A percentile compares a stretch with the other conserved stretches of the same genome.
Evolutionary conservation across 2,888 invertebrate species (phyloP).

Genomic region (Panopea generosa): DNA sequence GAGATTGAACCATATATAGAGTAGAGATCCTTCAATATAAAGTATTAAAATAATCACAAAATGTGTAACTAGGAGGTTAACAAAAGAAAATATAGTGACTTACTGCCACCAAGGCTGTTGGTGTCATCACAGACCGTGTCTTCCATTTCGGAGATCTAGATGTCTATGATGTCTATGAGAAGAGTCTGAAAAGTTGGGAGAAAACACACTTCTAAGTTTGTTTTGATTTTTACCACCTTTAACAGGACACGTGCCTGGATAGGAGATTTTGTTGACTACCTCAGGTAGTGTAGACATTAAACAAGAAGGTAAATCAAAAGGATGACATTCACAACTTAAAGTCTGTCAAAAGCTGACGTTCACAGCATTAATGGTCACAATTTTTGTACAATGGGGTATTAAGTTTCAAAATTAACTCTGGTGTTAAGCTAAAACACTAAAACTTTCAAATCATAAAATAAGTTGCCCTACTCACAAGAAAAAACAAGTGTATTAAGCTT

Average conservation of each 20-base stretch:
- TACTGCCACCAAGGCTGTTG: constrained; percentile 10
- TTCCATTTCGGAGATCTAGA: constrained; percentile 9
- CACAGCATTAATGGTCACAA: constrained; percentile 13
- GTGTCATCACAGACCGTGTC: constrained; percentile 9
- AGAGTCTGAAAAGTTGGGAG: constrained; percentile 7
- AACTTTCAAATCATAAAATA: constrained; percentile 21
- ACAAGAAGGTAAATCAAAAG: not conserved
- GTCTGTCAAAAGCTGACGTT: constrained; percentile 25
- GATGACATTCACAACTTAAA: constrained; percentile 17
- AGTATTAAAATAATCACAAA: too few species aligned
- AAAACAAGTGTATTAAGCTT: constrained; percentile 17
- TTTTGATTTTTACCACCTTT: not conserved
- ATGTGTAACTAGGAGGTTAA: too few species aligned
- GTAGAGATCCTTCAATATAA: too few species aligned
- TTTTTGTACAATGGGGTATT: constrained; percentile 9
- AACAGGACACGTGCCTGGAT: not conserved
- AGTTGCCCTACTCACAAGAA: constrained; percentile 20
- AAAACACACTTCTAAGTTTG: constrained; percentile 7
- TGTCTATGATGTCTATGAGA: constrained; percentile 13
- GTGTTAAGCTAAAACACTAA: constrained; percentile 18
- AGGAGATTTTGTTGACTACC: not conserved
- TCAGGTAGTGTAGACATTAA: not conserved
- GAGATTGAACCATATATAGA: too few species aligned
- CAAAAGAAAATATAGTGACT: not conserved
- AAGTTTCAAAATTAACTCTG: constrained; percentile 6